Evolutionary conservation across 1,140 invertebrate species (phyloP).

Genomic region (Macrocentrus cingulum): DNA sequence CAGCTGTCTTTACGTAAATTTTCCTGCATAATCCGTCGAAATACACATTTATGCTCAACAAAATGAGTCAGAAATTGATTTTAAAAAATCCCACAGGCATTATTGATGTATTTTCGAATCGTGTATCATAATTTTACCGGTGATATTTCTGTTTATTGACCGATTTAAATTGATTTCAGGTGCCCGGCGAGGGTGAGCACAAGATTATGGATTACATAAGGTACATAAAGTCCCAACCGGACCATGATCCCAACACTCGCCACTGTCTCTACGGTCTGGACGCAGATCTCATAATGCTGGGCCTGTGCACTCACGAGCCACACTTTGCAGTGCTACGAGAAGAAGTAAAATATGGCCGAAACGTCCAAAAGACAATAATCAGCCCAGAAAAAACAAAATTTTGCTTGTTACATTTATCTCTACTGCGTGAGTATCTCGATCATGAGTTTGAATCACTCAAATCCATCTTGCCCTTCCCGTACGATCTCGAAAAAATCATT

Average conservation of each 20-base stretch:
- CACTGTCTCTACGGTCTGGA: constrained; percentile 96
- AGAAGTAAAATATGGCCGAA: constrained; percentile 79
- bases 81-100: no score
- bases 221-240: constrained; percentile 77
- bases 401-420: constrained; percentile 86
- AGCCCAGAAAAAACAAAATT: constrained; percentile 91
- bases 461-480: constrained; percentile 66
- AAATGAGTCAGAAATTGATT: no score
- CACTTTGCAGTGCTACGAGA: constrained; percentile 90
- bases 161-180: no score
- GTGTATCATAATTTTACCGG: constrained; percentile 11
- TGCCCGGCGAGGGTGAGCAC: constrained; percentile 96
- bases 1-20: no score
- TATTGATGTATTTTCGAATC: no score
- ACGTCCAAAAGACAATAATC: constrained; percentile 61
- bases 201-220: constrained; percentile 99
- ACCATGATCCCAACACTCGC: constrained; percentile 84
- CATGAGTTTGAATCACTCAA: constrained; percentile 85
- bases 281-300: constrained; percentile 95
- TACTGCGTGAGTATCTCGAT: constrained; percentile 91
- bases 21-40: no score
- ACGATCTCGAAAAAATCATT: constrained; percentile 79
- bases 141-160: no score
- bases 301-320: constrained; percentile 91
- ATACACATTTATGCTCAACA: no score